Evolutionary conservation across 2,888 invertebrate species (phyloP).

Genomic region (Scelioninae gen. 1): DNA sequence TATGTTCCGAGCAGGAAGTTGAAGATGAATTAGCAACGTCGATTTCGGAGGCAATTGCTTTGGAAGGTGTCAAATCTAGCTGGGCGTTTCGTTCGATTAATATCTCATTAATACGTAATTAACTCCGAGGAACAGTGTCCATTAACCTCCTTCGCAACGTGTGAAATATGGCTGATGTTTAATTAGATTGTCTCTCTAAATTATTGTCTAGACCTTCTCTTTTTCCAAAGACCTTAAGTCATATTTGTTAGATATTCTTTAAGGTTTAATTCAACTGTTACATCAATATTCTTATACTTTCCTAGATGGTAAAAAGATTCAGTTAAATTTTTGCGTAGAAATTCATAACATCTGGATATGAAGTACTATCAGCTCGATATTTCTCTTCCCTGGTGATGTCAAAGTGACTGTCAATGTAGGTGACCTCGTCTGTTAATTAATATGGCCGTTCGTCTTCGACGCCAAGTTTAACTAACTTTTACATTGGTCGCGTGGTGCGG

Average conservation of each 20-base stretch:
- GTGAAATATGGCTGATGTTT: slow-evolving; percentile 41
- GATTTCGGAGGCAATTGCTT: too few species aligned
- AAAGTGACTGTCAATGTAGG: slow-evolving; percentile 77
- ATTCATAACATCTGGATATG: too few species aligned
- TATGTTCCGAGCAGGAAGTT: slow-evolving; percentile 22
- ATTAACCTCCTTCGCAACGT: slow-evolving; percentile 50
- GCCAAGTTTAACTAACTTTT: slow-evolving; percentile 78
- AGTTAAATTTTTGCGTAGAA: too few species aligned
- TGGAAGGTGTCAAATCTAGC: slow-evolving; percentile 23
- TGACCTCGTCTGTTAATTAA: slow-evolving; percentile 82
- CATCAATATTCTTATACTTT: too few species aligned
- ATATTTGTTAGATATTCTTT: too few species aligned
- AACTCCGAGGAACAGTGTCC: slow-evolving; percentile 41
- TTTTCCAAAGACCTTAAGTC: slow-evolving; percentile 16
- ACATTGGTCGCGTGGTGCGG: slow-evolving; percentile 71
- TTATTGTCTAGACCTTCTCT: slow-evolving; percentile 53
- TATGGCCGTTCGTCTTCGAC: slow-evolving; percentile 73
- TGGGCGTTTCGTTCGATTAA: slow-evolving; percentile 41
- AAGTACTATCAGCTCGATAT: slow-evolving; percentile 73
- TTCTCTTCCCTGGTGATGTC: slow-evolving; percentile 60
- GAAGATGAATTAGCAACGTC: too few species aligned
- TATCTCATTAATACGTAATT: slow-evolving; percentile 60
- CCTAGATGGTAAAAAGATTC: too few species aligned
- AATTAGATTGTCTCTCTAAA: slow-evolving; percentile 56
- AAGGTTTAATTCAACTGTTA: too few species aligned